Base-by-base conservation (phyloP, 2,113 vertebrate genomes). In the Notechis scutatus region DNA sequence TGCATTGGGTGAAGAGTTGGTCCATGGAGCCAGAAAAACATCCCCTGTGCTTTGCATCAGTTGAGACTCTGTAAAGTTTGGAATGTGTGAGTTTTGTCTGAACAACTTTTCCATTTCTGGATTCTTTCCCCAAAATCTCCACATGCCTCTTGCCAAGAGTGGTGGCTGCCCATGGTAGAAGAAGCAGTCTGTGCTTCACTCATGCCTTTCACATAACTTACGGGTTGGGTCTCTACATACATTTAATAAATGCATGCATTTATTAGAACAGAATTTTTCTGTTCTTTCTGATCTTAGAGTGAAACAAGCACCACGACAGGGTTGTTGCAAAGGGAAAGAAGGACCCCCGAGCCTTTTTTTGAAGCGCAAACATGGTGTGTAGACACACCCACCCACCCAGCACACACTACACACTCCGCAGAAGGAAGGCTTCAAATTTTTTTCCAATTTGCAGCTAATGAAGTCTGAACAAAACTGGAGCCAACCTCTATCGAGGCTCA, bases 401-500 rank as follows among this genome's bases (percentile, higher is more conserved):
- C 12, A n/a, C 11, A 11, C 56, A 21, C 8, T 56, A 56, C 4
- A 23, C 56, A 26, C n/a, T 74, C n/a, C 69, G 5, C 15, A 39
- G n/a, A 20, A 39, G 69, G 15, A 74, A 81, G 6, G 34, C n/a
- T 34, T 34, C n/a, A 18, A 1, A 2, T n/a, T 29, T 69, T 34
- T 74, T 34, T 74, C 2, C 39, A 2, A 15, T 15, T 34, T 18
- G 29, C 64, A 74, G 14, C 64, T 15, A 74, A 6, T n/a, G 3
- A 57, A 89, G n/a, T 24, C 3, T 24, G 6, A 89, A 34, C 52
- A 45, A 89, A 61, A 59, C n/a, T 54, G 11, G 3, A 90, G 10
- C 29, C 50, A 50, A 50, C 0, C 34, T 18, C 29, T 69, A 5
- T 0, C 3, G 2, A 34, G 3, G 3, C 5, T 18, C 15, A 1